Evolutionary conservation across 2,797 vertebrate genomes (phyloP), one percentile per base, ranked within the genome.

Genomic region (Macropodus opercularis): DNA sequence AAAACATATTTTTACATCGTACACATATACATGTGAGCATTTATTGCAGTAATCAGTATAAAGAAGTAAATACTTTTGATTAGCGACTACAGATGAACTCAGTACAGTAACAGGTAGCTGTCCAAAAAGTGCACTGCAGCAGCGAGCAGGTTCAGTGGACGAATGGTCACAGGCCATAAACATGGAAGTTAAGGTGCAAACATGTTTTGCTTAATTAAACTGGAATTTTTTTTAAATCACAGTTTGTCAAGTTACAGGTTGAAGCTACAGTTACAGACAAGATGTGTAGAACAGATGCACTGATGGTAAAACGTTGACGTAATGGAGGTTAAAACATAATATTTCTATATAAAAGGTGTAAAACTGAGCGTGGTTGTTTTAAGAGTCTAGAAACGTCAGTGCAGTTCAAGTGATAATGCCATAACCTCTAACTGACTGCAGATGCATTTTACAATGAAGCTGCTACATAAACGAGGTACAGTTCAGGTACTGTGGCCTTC

Each of bases 81-180:
- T 55, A 75, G 53, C 41, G 64, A 52, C 12, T 44, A 63, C 19
- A 62, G 52, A 70, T 43, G 46, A 44, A 65, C 11, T 34, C 41
- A 80, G 62, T 70, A 84, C 65, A 75, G 79, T 77, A 74, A 58
- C 9, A 9, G 66, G 34, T 49, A 77, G 69, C 67, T 75, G 60
- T 74, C 50, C 29, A 76, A 72, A 84, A 85, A 77, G 85, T 87
- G 81, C 76, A 72, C 62, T 39, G 62, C 63, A 68, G 64, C 77
- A 63, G 79, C 63, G 76, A 84, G 63, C 72, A 74, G 69, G 61
- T 74, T 84, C 61, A 73, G 70, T 79, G 66, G 61, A 54, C 41
- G 59, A 84, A 73, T 59, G 69, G 72, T 83, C 80, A 81, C 62
- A 75, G 59, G 74, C 90, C 91, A 92, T 91, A 90, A 91, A 89